Evolutionary conservation across 2,888 invertebrate genomes (phyloP), one percentile per base, ranked within the genome.

Genomic region (Patella depressa): DNA sequence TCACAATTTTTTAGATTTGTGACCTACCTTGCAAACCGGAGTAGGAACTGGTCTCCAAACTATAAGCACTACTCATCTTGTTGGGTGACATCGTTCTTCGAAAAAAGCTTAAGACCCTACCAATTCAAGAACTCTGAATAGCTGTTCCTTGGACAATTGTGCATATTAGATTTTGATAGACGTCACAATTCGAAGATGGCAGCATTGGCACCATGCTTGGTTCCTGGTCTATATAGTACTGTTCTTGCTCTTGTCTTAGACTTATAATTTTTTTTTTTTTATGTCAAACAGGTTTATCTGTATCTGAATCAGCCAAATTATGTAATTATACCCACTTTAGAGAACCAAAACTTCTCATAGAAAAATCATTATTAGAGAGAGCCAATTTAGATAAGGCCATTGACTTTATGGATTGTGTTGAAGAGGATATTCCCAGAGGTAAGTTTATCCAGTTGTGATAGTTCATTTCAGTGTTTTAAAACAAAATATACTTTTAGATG

Each of bases 361-460:
- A 84, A 94, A 95, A 86, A 94, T 96, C 96, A 91, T 93, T 96
- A 11, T 92, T 96, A 1, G 95, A 95, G n/a, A 93, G 95, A 78
- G 93, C 94, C 53, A 96, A 96, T 91, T 96, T 96, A 84, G 96
- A 97, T 92, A 96, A 95, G 88, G 94, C 96, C 15, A 93, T 95
- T 86, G 97, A 97, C 91, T 97, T 97, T 90, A 92, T 97, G 84
- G 97, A 97, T 89, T 94, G 95, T 0, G 93, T 96, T 24, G 96
- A 96, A 88, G 94, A 94, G 79, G 96, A 97, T 84, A 94, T 96
- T 73, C 97, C 97, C 0, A 93, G 93, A 84, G 95, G 95, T 91
- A 45, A 45, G 45, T 45, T 45, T 45, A 45, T 45, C 9, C 9
- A 45, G 45, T 45, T 45, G 45, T 9, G 45, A 9, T 45, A 45